These are phyloP conservation scores for Nyctalus aviator DNA, from an alignment of 2,797 vertebrate genomes.

Conservation along the genomic window DNA sequence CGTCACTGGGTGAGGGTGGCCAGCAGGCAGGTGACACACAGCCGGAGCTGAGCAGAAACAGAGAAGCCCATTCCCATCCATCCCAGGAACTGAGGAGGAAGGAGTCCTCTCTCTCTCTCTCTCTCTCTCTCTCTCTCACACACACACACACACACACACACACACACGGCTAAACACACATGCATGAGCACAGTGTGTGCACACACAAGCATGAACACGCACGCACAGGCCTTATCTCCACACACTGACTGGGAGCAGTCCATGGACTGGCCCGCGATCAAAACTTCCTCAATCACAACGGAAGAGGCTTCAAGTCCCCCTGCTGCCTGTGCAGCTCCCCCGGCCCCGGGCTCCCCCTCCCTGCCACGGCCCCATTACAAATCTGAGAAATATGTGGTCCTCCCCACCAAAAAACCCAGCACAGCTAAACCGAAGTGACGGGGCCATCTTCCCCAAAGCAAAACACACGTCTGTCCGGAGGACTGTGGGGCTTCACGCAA, in stretches of 20 bases:
- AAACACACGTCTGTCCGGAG: constrained; percentile 65
- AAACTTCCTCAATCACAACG: neutral
- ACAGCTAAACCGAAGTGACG: constrained; percentile 77
- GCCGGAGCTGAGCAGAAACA: neutral
- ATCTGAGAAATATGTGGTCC: constrained; percentile 78
- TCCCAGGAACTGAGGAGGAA: neutral
- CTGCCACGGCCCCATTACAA: constrained; percentile 74
- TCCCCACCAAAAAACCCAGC: neutral
- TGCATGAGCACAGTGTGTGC: too few species aligned
- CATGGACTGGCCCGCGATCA: neutral
- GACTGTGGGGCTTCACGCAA: constrained; percentile 81
- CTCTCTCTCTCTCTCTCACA: too few species aligned
- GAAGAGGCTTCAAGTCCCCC: neutral
- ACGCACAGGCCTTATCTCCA: neutral
- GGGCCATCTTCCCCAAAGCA: constrained; percentile 67
- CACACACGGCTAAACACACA: too few species aligned
- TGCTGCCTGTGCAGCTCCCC: neutral
- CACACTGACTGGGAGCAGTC: neutral
- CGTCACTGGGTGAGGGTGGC: neutral
- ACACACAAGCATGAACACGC: neutral
- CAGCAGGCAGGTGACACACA: neutral
- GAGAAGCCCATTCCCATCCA: neutral
- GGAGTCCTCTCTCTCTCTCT: neutral
- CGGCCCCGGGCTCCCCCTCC: neutral
- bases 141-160: too few species aligned